Evolutionary conservation across 1,140 invertebrate species (phyloP).

Genomic region (Camponotus floridanus): DNA sequence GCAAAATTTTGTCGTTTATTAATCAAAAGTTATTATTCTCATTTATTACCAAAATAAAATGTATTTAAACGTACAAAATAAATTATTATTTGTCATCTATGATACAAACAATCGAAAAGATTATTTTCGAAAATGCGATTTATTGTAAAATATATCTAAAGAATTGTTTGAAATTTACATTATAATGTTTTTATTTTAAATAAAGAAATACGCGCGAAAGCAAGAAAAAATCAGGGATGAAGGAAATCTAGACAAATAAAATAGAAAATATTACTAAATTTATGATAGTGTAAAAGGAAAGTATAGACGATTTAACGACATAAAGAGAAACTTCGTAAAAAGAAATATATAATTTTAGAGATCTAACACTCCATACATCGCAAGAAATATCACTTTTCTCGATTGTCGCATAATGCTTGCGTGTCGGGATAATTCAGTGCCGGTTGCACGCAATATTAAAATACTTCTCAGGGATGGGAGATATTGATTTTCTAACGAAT

Average conservation of each 20-base stretch:
- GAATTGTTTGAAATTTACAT: not conserved
- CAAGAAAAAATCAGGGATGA: not conserved
- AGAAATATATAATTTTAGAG: constrained; percentile 46
- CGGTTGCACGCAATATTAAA: constrained; percentile 49
- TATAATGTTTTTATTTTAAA: not conserved
- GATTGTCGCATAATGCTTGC: not conserved
- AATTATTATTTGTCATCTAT: not conserved
- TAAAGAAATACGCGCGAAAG: not conserved
- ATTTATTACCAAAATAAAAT: not conserved
- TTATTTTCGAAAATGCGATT: not conserved
- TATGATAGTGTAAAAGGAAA: not conserved
- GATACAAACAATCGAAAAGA: not conserved
- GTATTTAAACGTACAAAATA: not conserved
- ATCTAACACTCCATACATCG: not conserved
- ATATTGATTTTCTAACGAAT: constrained; percentile 59
- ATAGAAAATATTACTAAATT: constrained; percentile 10
- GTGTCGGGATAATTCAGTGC: not conserved
- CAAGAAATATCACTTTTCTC: constrained; percentile 5
- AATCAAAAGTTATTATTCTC: not conserved
- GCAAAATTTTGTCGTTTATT: not conserved
- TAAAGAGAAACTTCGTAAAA: constrained; percentile 7
- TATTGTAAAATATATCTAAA: too few relatives aligned
- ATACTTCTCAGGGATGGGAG: constrained; percentile 41
- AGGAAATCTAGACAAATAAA: not conserved
- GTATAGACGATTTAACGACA: not conserved